Base-by-base conservation (phyloP, 2,797 vertebrate genomes). In the Babyrousa celebensis region DNA sequence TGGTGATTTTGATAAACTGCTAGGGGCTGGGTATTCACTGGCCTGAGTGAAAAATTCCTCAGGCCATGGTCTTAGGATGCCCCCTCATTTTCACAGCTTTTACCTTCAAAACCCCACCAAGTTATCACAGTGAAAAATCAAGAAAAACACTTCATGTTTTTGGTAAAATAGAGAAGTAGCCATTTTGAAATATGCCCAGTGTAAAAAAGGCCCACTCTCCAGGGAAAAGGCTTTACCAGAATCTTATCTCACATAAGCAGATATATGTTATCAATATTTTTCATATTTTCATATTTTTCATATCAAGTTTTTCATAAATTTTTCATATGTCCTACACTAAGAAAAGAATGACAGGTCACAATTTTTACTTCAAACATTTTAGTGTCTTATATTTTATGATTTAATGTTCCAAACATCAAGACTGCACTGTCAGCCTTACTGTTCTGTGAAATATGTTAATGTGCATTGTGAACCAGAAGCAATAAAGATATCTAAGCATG, bases 281-380 rank as follows among this genome's bases (percentile, higher is more conserved):
- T 96, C 62, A 68, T 84, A 91, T 56, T 21, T n/a, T n/a, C n/a
- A 70, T 68, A 48, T 40, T 65, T 90, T 87, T 96, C 62, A 68
- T 84, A 91, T 56, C 27, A 36, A 36, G 36, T 36, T 36, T 36
- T 36, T 36, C 36, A 36, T 36, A 36, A 36, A 36, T 65, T 92
- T 70, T 67, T 89, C n/a, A 75, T 62, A 52, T 78, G n/a, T 25
- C 65, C 62, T 91, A 82, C 17, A 68, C 48, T 90, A 91, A 87
- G 91, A 92, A 82, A 89, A n/a, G 6, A 63, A 79, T 52, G 12
- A 11, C 32, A 80, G 25, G 43, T 89, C 62, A 92, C 36, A 89
- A 58, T 63, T 80, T 83, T 89, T 85, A 77, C n/a, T 65, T 68
- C 27, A 48, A 32, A 65, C 27, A 74, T 60, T 68, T 52, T 23